Conservation (phyloP, 2,888 invertebrate species). For the Caenorhabditis sulstoni region DNA sequence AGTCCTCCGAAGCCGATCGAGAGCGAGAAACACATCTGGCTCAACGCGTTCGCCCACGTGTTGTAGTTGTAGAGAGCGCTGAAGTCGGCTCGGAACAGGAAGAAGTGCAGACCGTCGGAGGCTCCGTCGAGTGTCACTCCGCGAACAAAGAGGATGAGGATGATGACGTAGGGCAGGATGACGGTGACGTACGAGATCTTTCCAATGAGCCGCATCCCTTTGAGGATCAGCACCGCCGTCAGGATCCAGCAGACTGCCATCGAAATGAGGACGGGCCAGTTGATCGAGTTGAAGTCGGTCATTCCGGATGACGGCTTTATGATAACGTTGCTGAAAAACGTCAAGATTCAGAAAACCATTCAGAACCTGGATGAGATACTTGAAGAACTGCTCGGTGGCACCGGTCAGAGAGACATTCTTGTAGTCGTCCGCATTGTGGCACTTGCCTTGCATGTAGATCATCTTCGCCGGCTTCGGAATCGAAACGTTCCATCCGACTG, state of each 20-base stretch:
- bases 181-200: slow-evolving; percentile 57
- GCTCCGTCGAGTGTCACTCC: slow-evolving; percentile 71
- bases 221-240: slow-evolving; percentile 65
- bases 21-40: slow-evolving; percentile 75
- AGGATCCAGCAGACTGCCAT: slow-evolving; percentile 67
- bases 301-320: slow-evolving; percentile 65
- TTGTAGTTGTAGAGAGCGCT: slow-evolving; percentile 56
- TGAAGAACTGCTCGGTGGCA: slow-evolving; percentile 45
- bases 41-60: slow-evolving; percentile 75
- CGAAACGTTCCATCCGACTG: slow-evolving; percentile 9
- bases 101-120: slow-evolving; percentile 66
- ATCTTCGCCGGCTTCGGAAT: neutral
- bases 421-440: slow-evolving; percentile 13
- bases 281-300: slow-evolving; percentile 66
- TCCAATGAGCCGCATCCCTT: slow-evolving; percentile 73
- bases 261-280: slow-evolving; percentile 60
- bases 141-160: slow-evolving; percentile 67
- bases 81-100: slow-evolving; percentile 62
- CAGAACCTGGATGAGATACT: neutral
- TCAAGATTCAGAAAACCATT: neutral
- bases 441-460: slow-evolving; percentile 44
- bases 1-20: slow-evolving; percentile 75
- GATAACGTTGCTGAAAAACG: slow-evolving; percentile 66
- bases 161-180: slow-evolving; percentile 60
- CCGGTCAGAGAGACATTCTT: slow-evolving; percentile 7